These are phyloP conservation scores for Salvator merianae DNA, from an alignment of 2,113 vertebrate species.

Conservation along the genomic window DNA sequence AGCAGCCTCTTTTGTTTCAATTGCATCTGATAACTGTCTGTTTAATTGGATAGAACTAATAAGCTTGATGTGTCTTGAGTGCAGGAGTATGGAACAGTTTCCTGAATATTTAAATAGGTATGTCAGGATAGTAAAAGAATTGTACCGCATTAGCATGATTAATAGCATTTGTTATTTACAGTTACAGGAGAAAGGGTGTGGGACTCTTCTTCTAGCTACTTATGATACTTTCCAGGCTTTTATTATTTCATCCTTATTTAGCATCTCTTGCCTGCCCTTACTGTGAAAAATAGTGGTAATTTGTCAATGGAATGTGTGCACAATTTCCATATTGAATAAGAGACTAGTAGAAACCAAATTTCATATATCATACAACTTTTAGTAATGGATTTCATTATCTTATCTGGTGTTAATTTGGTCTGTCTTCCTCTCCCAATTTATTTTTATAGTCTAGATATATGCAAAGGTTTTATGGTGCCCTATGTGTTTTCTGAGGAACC, in stretches of 20 bases:
- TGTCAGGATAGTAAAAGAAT: constrained; percentile 56
- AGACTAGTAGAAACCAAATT: constrained; percentile 21
- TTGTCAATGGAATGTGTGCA: constrained; percentile 55
- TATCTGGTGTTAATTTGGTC: not conserved
- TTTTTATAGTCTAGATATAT: constrained; percentile 17
- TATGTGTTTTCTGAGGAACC: not conserved
- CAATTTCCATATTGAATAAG: constrained; percentile 38
- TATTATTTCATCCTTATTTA: constrained; percentile 47
- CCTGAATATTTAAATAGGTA: constrained; percentile 63
- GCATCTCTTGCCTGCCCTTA: constrained; percentile 31
- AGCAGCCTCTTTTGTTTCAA: constrained; percentile 46
- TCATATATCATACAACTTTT: constrained; percentile 46
- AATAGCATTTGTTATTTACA: constrained; percentile 54
- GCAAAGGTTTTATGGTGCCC: not conserved
- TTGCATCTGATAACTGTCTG: constrained; percentile 15
- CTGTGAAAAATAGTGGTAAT: constrained; percentile 51
- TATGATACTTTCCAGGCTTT: constrained; percentile 50
- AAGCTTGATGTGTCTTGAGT: constrained; percentile 15
- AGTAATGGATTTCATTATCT: constrained; percentile 25
- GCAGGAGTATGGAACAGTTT: constrained; percentile 45
- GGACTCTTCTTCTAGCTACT: constrained; percentile 35
- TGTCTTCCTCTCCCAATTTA: constrained; percentile 20
- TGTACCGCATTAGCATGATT: constrained; percentile 57
- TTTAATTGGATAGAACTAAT: constrained; percentile 63
- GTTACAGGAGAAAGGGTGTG: constrained; percentile 37